phyloP scores from a whole-genome alignment of 2,797 vertebrate species.

The Euthynnus affinis region DNA sequence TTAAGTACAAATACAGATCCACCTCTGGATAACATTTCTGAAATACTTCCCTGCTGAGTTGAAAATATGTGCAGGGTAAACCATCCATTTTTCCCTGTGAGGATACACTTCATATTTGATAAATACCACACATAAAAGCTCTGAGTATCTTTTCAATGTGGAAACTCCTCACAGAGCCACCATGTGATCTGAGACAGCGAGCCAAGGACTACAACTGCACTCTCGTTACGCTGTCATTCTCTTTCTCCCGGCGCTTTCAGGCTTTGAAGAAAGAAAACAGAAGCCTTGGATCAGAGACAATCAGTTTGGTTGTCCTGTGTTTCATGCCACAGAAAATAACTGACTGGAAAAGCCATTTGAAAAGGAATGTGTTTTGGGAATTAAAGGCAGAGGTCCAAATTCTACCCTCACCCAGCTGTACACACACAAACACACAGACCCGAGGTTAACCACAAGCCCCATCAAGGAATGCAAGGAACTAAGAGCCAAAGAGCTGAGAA shows the following conservation, averaged over 20 bases:
- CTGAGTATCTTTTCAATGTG: conserved; percentile 27
- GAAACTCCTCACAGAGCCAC: conserved; percentile 49
- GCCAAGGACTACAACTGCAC: conserved; percentile 63
- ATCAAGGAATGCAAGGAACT: conserved; percentile 38
- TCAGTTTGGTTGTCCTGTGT: conserved; percentile 57
- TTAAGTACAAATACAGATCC: conserved; percentile 38
- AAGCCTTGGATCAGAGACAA: conserved; percentile 58
- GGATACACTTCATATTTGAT: conserved; percentile 34
- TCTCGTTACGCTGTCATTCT: conserved; percentile 41
- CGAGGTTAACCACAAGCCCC: conserved; percentile 35
- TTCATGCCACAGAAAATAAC: conserved; percentile 66
- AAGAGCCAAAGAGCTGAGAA: conserved; percentile 38
- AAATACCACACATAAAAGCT: conserved; percentile 38
- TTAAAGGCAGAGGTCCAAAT: conserved; percentile 57
- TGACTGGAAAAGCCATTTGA: conserved; percentile 65
- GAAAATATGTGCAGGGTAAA: conserved; percentile 34
- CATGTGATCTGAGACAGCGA: conserved; percentile 46
- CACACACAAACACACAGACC: conserved; percentile 37
- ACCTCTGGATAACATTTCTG: conserved; percentile 20
- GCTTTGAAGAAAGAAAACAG: conserved; percentile 72
- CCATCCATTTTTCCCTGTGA: conserved; percentile 16
- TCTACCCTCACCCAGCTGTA: conserved; percentile 57
- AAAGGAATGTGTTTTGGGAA: conserved; percentile 66
- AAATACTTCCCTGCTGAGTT: conserved; percentile 34
- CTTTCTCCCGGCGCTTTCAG: conserved; percentile 27